phyloP scores from a whole-genome alignment of 2,113 vertebrate genomes.

The Thalassoma bifasciatum region DNA sequence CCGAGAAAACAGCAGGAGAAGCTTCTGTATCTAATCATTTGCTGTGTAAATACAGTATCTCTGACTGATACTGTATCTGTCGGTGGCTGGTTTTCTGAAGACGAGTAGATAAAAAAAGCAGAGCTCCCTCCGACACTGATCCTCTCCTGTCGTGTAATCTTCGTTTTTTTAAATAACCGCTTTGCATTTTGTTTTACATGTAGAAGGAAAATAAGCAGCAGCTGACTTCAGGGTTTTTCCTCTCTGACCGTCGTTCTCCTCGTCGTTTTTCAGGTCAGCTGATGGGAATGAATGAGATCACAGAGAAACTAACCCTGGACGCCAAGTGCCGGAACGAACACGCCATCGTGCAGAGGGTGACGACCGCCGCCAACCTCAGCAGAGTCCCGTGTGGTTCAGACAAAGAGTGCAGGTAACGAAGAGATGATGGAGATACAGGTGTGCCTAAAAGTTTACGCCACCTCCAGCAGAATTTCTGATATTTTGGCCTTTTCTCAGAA shows the following conservation, averaged over 20 bases:
- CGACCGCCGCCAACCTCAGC: slow-evolving; percentile 88
- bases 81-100: slow-evolving; percentile 12
- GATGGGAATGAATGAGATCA: slow-evolving; percentile 97
- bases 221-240: background rate
- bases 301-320: slow-evolving; percentile 88
- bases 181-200: slow-evolving; percentile 20
- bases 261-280: slow-evolving; percentile 88
- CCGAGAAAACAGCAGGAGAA: slow-evolving; percentile 1
- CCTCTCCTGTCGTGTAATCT: background rate
- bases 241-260: slow-evolving; percentile 17
- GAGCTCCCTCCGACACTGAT: background rate
- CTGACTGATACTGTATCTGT: slow-evolving; percentile 34
- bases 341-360: slow-evolving; percentile 90
- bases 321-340: slow-evolving; percentile 88
- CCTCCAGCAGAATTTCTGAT: no score
- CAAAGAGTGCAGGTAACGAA: slow-evolving; percentile 91
- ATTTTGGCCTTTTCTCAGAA: no score
- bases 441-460: no score
- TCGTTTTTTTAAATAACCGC: background rate
- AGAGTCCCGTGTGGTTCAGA: slow-evolving; percentile 92
- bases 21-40: background rate
- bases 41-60: slow-evolving; percentile 30
- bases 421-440: no score
- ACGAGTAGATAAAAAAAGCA: background rate
- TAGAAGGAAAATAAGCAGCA: background rate